Base-by-base conservation (phyloP, 2,888 invertebrate species). In the Drosophila mercatorum region DNA sequence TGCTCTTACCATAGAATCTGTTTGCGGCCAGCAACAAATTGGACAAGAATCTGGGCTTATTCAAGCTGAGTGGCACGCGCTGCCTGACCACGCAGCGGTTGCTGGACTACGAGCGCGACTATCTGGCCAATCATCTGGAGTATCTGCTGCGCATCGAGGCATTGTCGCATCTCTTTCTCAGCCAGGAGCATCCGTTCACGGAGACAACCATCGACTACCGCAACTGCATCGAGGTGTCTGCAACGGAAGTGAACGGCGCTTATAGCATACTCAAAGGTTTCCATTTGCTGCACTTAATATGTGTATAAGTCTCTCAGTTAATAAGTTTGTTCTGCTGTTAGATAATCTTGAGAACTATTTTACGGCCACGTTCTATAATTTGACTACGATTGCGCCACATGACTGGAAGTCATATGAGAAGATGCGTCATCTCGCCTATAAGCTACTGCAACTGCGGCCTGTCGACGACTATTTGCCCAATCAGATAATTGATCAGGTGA, bases 341-440 rank as follows among this genome's bases (percentile, higher is more conserved):
- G 93, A 93, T 81, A 90, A 92, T 59, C 95, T 98, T 10, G 98
- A 98, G 92, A 96, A 97, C 91, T 98, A 99, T 93, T 94, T 99
- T 78, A 98, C 98, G 88, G 96, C 95, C 78, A 98, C 97, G 91
- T 99, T 99, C 93, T 99, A 99, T 93, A 99, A 99, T 94, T 94
- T 99, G 85, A 99, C 99, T 1, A 98, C 99, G 2, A 98, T 99
- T 38, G 98, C 99, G 8, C 94, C 99, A 52, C 98, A 99, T 82
- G 98, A 99, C 93, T 99, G 99, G 98, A 97, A 96, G 92, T 98
- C 98, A 0, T 99, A 99, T 91, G 96, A 97, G 22, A 97, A 98
- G 93, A 99, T 99, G 99, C 95, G 98, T 70, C 96, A 97, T 91
- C 94, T 99, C 92, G 99, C 98, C 0, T 94, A 94, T 88, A 95